Percentiles rank a stretch among this genome's conserved stretches.
Evolutionary conservation across 2,113 vertebrate genomes (phyloP).

Genomic region (Puffinus mauretanicus): DNA sequence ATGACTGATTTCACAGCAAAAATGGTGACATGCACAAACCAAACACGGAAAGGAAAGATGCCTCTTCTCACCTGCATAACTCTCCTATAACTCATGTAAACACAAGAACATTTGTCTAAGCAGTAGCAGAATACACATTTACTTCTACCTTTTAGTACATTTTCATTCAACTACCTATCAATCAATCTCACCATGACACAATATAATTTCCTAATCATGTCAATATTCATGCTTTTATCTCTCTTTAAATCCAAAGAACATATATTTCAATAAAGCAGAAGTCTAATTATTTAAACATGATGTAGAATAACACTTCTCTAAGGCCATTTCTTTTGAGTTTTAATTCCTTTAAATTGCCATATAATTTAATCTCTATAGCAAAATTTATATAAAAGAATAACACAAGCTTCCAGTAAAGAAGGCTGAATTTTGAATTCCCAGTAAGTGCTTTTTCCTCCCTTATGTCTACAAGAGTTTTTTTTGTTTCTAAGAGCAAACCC

Average conservation of each 20-base stretch:
- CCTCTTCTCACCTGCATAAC: neutral
- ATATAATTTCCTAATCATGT: slow-evolving; percentile 77
- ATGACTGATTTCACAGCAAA: neutral
- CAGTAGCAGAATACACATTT: slow-evolving; percentile 23
- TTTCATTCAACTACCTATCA: slow-evolving; percentile 77
- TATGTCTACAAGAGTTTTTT: neutral
- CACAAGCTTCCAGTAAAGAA: slow-evolving; percentile 54
- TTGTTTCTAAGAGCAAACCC: slow-evolving; percentile 20
- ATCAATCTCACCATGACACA: slow-evolving; percentile 74
- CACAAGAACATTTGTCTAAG: neutral
- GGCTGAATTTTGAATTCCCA: slow-evolving; percentile 23
- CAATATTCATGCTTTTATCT: slow-evolving; percentile 75
- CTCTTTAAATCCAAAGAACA: slow-evolving; percentile 64
- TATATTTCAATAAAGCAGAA: slow-evolving; percentile 72
- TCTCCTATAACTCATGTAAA: slow-evolving; percentile 11
- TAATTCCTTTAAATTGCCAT: slow-evolving; percentile 27
- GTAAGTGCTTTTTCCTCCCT: slow-evolving; percentile 37
- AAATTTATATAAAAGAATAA: slow-evolving; percentile 56
- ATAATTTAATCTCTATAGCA: slow-evolving; percentile 60
- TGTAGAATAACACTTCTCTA: slow-evolving; percentile 63
- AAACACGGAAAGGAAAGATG: neutral
- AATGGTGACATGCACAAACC: neutral
- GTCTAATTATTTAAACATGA: slow-evolving; percentile 83
- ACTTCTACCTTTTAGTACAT: slow-evolving; percentile 66
- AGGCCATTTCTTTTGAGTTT: slow-evolving; percentile 63